phyloP scores from a whole-genome alignment of 2,888 invertebrate genomes.

The Incurvaria masculella region DNA sequence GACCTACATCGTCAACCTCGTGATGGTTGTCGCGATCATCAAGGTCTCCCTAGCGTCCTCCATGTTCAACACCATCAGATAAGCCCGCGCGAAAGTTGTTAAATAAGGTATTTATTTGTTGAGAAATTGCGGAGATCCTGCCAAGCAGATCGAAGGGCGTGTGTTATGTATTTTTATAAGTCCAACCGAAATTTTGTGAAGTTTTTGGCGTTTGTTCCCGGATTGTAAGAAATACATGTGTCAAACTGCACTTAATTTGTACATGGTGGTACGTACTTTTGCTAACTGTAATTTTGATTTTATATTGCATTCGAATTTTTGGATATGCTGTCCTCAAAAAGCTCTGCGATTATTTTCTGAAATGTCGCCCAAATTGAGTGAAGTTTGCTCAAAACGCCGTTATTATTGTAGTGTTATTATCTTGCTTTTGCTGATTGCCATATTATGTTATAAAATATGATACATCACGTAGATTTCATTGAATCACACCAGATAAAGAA shows the following conservation, averaged over 20 bases:
- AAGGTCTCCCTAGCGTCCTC: constrained; percentile 51
- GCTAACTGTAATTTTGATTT: constrained; percentile 19
- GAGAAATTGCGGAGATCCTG: constrained; percentile 39
- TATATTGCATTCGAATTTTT: constrained; percentile 26
- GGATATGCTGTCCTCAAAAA: constrained; percentile 22
- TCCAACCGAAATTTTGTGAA: constrained; percentile 33
- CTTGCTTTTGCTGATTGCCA: background rate
- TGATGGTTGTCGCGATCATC: constrained; percentile 52
- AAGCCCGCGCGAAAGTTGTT: constrained; percentile 30
- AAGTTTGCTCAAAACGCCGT: constrained; percentile 50
- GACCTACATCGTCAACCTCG: constrained; percentile 55
- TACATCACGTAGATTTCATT: too few relatives aligned
- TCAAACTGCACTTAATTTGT: constrained; percentile 55
- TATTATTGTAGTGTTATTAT: background rate
- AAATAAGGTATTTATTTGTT: constrained; percentile 49
- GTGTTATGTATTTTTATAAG: constrained; percentile 53
- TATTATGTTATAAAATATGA: background rate
- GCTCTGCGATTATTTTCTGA: constrained; percentile 25
- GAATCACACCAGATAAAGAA: too few relatives aligned
- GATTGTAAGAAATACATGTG: constrained; percentile 45
- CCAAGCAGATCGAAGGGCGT: constrained; percentile 50
- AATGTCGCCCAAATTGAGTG: constrained; percentile 34
- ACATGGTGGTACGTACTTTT: constrained; percentile 42
- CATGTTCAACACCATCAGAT: constrained; percentile 54
- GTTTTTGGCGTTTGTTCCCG: constrained; percentile 18